phyloP scores from a whole-genome alignment of 1,140 invertebrate genomes.

The Rhagoletis zephyria region DNA sequence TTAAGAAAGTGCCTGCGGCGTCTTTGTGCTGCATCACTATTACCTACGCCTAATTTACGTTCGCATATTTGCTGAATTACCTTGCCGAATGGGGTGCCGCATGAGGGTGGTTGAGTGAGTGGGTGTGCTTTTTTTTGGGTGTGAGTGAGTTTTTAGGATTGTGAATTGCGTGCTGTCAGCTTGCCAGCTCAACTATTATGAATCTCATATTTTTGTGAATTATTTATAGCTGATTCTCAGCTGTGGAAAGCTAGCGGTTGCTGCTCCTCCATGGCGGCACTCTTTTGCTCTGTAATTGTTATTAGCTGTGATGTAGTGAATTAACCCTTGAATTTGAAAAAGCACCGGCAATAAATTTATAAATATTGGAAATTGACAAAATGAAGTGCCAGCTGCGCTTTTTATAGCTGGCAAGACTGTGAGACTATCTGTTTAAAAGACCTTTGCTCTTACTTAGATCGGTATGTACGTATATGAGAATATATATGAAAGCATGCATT shows the following conservation, averaged over 20 bases:
- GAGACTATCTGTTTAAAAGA: not conserved
- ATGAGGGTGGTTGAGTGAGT: not conserved
- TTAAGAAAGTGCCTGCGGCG: constrained; percentile 38
- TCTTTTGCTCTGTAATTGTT: not conserved
- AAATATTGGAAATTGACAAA: constrained; percentile 2
- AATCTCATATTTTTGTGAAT: constrained; percentile 26
- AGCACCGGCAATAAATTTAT: not conserved
- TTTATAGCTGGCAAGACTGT: no score
- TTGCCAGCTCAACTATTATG: constrained; percentile 25
- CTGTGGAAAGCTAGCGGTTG: not conserved
- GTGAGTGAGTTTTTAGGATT: not conserved
- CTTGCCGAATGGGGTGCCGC: not conserved
- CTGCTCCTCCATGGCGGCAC: not conserved
- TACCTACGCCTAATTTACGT: constrained; percentile 28
- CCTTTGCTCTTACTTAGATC: not conserved
- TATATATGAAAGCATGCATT: no score
- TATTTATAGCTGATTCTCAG: not conserved
- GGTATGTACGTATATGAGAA: no score
- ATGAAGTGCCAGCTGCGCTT: constrained; percentile 11
- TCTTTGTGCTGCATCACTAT: constrained; percentile 21
- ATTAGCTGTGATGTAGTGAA: constrained; percentile 29
- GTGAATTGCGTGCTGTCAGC: constrained; percentile 41
- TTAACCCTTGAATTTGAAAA: not conserved
- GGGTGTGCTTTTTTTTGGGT: not conserved
- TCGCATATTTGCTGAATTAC: not conserved